phyloP scores from a whole-genome alignment of 2,797 vertebrate species.

The Oceanodroma leucorhoa region DNA sequence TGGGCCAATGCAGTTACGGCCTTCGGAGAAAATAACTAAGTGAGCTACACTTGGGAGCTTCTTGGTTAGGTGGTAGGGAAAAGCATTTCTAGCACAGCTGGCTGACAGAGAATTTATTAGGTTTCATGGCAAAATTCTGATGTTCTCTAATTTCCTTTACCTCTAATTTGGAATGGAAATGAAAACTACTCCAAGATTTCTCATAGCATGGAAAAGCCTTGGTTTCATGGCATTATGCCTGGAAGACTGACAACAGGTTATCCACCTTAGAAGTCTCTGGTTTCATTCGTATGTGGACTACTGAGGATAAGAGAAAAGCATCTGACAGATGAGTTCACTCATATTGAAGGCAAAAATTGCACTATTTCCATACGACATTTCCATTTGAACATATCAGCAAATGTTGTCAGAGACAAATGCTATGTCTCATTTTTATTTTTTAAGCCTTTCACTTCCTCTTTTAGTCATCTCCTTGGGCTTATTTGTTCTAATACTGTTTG shows the following conservation, averaged over 20 bases:
- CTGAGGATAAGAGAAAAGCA: not conserved
- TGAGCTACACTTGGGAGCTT: not conserved
- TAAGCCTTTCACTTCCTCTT: constrained; percentile 38
- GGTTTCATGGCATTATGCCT: not conserved
- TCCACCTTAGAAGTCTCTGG: not conserved
- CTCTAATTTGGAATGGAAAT: not conserved
- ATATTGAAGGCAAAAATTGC: not conserved
- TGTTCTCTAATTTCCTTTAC: not conserved
- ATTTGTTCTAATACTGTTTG: not conserved
- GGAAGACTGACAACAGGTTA: not conserved
- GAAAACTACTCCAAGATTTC: not conserved
- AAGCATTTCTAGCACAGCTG: not conserved
- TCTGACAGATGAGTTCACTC: not conserved
- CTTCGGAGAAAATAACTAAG: not conserved
- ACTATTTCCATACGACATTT: not conserved
- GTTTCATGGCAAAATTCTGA: not conserved
- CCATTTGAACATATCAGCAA: not conserved
- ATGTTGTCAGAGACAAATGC: not conserved
- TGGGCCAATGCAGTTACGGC: rapidly evolving
- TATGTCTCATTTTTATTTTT: not conserved
- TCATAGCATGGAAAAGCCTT: not conserved
- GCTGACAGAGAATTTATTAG: not conserved
- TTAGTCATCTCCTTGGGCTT: not conserved
- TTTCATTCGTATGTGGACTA: not conserved
- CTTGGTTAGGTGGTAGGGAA: not conserved